A percentile compares a stretch with the other conserved stretches of the same genome.
These are phyloP conservation scores for Eilema griseolum DNA, from an alignment of 2,888 invertebrate genomes.

Conservation along the genomic window DNA sequence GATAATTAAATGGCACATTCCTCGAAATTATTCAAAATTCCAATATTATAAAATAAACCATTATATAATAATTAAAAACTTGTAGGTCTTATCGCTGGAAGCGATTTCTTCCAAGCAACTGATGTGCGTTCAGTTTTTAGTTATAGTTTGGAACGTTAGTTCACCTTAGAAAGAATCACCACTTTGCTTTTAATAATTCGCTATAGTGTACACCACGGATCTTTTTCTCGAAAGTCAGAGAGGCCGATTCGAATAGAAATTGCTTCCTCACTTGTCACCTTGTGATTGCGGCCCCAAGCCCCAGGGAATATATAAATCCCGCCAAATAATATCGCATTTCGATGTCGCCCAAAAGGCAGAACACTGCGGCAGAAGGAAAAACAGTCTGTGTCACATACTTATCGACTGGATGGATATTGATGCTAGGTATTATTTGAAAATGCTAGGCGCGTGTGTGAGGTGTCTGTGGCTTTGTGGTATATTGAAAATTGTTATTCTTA, in stretches of 20 bases:
- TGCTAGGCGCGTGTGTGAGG: not conserved
- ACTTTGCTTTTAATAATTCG: not conserved
- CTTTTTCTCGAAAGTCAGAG: constrained; percentile 28
- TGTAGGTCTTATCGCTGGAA: no score
- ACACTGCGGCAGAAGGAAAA: constrained; percentile 33
- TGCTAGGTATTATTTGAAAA: constrained; percentile 5
- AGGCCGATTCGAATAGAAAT: constrained; percentile 50
- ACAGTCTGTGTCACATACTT: constrained; percentile 39
- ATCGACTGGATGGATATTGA: constrained; percentile 14
- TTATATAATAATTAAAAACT: no score
- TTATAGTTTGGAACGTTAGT: no score
- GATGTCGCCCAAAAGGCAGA: constrained; percentile 33
- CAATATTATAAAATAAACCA: no score
- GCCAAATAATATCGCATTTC: constrained; percentile 49
- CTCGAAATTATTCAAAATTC: no score
- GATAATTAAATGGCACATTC: no score
- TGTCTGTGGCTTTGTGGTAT: not conserved
- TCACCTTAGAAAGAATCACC: not conserved
- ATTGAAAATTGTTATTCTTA: not conserved
- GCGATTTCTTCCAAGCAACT: no score
- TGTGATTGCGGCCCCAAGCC: constrained; percentile 46
- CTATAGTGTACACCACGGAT: constrained; percentile 2
- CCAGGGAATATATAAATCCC: constrained; percentile 50
- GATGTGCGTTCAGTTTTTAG: no score
- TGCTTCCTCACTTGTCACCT: constrained; percentile 56